Evolutionary conservation across 2,113 vertebrate genomes (phyloP).

Genomic region (Channa argus): DNA sequence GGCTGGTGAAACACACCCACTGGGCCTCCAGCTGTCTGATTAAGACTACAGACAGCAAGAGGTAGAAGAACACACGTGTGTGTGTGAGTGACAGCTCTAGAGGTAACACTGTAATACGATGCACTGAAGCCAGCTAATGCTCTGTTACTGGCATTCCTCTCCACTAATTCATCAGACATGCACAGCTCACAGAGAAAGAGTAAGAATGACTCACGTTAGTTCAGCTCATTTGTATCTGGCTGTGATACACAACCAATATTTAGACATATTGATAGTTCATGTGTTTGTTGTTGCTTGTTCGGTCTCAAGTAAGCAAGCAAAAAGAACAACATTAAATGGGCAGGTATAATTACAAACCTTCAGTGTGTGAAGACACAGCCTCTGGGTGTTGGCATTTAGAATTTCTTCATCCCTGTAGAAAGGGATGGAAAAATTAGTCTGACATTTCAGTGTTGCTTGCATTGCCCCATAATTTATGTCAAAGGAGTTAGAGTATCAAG

Average conservation of each 20-base stretch:
- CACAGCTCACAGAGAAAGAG: conserved; percentile 16
- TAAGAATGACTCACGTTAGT: conserved; percentile 11
- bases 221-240: not conserved
- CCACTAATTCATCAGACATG: conserved; percentile 17
- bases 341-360: conserved; percentile 1
- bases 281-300: not conserved
- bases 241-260: conserved; percentile 11
- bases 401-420: conserved; percentile 10
- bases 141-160: conserved; percentile 16
- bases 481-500: not conserved
- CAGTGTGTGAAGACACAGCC: not conserved
- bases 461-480: not conserved
- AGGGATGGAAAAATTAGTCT: not conserved
- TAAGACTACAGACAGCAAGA: conserved; percentile 14
- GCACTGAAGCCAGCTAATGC: conserved; percentile 21
- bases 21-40: conserved; percentile 42
- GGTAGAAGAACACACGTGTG: conserved; percentile 16
- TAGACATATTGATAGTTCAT: not conserved
- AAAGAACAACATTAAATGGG: not conserved
- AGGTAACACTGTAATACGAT: conserved; percentile 30
- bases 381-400: conserved; percentile 12
- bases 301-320: conserved; percentile 2
- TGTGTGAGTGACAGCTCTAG: conserved; percentile 25
- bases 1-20: not conserved
- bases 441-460: conserved; percentile 15